phyloP scores from a whole-genome alignment of 2,888 invertebrate genomes.

The Synanthedon formicaeformis region DNA sequence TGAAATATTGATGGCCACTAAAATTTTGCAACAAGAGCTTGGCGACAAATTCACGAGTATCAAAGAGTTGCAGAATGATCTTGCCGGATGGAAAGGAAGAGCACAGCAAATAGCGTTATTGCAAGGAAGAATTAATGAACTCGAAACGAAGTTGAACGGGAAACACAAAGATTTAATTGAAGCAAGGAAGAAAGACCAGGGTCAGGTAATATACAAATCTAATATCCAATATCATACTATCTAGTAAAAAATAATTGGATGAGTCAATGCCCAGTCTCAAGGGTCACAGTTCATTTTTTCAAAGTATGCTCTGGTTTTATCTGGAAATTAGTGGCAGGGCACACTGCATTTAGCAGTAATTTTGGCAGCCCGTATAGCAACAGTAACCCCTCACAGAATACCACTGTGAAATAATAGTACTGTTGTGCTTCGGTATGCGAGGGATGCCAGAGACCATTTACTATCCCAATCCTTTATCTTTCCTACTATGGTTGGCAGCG shows the following conservation, averaged over 20 bases:
- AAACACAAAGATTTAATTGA: conserved; percentile 38
- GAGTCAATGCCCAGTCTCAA: too few species aligned
- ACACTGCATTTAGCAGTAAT: too few species aligned
- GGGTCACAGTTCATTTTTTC: too few species aligned
- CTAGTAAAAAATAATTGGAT: not conserved
- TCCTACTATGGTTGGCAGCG: too few species aligned
- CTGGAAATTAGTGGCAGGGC: too few species aligned
- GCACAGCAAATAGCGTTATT: conserved; percentile 80
- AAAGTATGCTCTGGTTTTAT: too few species aligned
- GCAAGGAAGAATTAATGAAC: conserved; percentile 75
- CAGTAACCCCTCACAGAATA: too few species aligned
- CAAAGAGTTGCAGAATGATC: conserved; percentile 67
- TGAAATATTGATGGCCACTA: conserved; percentile 78
- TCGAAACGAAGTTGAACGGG: conserved; percentile 72
- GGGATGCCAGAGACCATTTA: too few species aligned
- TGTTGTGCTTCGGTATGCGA: too few species aligned
- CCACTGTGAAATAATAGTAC: too few species aligned
- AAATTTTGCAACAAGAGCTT: conserved; percentile 80
- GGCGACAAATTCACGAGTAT: conserved; percentile 78
- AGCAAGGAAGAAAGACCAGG: conserved; percentile 39
- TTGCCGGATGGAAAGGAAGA: conserved; percentile 80
- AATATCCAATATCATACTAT: not conserved
- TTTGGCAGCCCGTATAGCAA: too few species aligned
- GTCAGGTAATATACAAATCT: conserved; percentile 21
- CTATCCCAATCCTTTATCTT: too few species aligned